phyloP scores from a whole-genome alignment of 2,113 vertebrate species.

The Notothenia coriiceps region DNA sequence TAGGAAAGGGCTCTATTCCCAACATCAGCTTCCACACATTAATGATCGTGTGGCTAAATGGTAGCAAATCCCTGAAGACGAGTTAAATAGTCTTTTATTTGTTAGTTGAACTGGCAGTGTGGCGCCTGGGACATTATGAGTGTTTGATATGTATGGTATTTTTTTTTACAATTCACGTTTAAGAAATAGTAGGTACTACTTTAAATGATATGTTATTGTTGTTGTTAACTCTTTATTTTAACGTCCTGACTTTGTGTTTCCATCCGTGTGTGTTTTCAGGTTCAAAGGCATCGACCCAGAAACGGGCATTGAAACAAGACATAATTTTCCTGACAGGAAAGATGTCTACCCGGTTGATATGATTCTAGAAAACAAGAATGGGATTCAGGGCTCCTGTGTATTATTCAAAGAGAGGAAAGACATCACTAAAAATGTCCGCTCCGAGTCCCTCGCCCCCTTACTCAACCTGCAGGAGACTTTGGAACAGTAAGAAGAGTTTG shows the following conservation, averaged over 20 bases:
- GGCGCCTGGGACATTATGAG: neutral
- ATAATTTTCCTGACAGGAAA: conserved; percentile 41
- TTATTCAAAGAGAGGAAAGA: conserved; percentile 88
- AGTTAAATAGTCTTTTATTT: neutral
- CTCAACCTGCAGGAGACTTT: conserved; percentile 84
- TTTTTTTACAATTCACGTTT: neutral
- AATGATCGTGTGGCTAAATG: neutral
- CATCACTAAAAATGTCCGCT: conserved; percentile 86
- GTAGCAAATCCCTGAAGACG: neutral
- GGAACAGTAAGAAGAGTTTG: conserved; percentile 76
- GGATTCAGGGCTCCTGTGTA: conserved; percentile 92
- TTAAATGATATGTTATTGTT: too few relatives aligned
- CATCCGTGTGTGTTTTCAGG: conserved; percentile 74
- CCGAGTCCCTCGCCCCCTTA: conserved; percentile 75
- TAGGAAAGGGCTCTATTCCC: neutral
- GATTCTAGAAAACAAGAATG: conserved; percentile 87
- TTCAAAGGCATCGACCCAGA: conserved; percentile 90
- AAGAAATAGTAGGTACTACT: neutral
- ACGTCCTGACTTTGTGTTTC: neutral
- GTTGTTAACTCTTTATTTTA: too few relatives aligned
- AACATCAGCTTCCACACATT: neutral
- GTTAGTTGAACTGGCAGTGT: too few relatives aligned
- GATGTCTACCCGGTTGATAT: conserved; percentile 91
- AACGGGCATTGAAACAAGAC: conserved; percentile 83
- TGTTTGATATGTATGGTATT: neutral